phyloP scores from a whole-genome alignment of 2,113 vertebrate genomes.

The Saccopteryx bilineata region DNA sequence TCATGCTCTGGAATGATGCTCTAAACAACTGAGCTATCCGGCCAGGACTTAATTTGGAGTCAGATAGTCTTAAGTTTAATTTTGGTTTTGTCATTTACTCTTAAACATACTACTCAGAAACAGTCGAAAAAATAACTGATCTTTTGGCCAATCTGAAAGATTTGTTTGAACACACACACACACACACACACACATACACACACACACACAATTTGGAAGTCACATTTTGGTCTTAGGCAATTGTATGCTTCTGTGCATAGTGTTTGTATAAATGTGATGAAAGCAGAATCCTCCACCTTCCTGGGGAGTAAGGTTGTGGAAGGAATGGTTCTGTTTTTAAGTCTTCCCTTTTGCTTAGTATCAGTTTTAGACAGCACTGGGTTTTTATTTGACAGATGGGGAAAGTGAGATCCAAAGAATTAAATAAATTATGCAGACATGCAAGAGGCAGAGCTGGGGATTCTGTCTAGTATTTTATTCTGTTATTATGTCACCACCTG shows the following conservation, averaged over 20 bases:
- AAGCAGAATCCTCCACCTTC: background rate
- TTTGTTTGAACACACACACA: background rate
- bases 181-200: too few relatives aligned
- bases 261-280: background rate
- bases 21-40: too few relatives aligned
- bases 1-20: too few relatives aligned
- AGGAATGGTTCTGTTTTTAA: background rate
- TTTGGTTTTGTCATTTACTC: background rate
- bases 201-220: background rate
- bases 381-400: background rate
- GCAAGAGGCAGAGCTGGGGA: background rate
- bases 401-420: background rate
- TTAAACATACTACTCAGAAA: background rate
- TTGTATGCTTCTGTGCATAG: background rate
- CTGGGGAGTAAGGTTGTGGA: background rate
- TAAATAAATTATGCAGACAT: background rate
- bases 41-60: too few relatives aligned
- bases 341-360: background rate
- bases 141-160: background rate
- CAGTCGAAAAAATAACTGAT: background rate
- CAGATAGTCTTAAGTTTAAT: background rate
- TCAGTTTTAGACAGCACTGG: background rate
- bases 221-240: background rate
- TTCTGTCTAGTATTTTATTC: background rate
- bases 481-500: background rate